These are phyloP conservation scores for Nannoperca obscura DNA, from an alignment of 2,797 vertebrate species.

Conservation along the genomic window DNA sequence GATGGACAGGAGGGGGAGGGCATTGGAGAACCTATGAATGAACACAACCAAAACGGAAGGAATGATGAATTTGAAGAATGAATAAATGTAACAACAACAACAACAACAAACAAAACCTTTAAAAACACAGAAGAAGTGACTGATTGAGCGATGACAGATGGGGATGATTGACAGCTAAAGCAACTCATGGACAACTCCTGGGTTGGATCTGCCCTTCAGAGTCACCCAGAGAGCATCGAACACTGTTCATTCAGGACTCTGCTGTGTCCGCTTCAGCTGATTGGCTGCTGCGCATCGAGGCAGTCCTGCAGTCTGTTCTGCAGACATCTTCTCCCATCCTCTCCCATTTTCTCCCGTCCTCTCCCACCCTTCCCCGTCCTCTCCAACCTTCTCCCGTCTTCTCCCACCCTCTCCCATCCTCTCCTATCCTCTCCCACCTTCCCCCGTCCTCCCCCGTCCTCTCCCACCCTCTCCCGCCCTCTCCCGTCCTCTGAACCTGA, in stretches of 20 bases:
- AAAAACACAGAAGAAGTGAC: neutral
- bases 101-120: conserved; percentile 17
- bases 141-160: conserved; percentile 15
- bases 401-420: neutral
- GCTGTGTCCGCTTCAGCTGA: neutral
- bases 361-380: neutral
- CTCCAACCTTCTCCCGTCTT: neutral
- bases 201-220: neutral
- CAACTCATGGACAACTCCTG: neutral
- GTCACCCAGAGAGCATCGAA: neutral
- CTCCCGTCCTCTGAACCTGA: neutral
- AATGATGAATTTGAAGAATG: conserved; percentile 51
- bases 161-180: neutral
- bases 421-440: neutral
- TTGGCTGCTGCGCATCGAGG: neutral
- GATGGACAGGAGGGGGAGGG: conserved; percentile 79
- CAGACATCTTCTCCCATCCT: neutral
- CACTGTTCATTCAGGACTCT: neutral
- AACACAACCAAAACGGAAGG: conserved; percentile 52
- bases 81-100: conserved; percentile 36
- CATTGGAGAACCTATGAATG: conserved; percentile 80
- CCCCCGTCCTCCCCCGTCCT: neutral
- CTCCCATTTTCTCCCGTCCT: neutral
- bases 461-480: neutral
- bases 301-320: conserved; percentile 7